Conservation (phyloP, 1,140 invertebrate species). For the Coelopa frigida region DNA sequence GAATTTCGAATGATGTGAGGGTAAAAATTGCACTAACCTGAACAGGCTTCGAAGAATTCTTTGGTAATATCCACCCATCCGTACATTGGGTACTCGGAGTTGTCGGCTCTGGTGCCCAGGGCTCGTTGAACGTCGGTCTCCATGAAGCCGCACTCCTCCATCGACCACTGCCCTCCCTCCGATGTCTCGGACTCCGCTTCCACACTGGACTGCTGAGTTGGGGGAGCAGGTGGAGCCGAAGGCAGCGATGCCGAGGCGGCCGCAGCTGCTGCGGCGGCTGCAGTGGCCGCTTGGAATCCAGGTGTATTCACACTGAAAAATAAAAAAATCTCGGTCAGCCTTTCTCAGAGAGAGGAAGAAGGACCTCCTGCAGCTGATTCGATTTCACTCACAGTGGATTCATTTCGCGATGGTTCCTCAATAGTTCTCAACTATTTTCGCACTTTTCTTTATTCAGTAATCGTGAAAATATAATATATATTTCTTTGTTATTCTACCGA, state of each 20-base stretch:
- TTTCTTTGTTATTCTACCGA: neutral
- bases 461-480: neutral
- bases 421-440: neutral
- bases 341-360: neutral
- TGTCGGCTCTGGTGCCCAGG: conserved; percentile 16
- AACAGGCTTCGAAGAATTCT: conserved; percentile 62
- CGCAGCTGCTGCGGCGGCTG: conserved; percentile 17
- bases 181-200: conserved; percentile 16
- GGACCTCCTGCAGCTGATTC: too few relatives aligned
- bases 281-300: conserved; percentile 17
- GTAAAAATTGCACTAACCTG: conserved; percentile 52
- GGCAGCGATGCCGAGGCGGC: conserved; percentile 2
- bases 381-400: neutral
- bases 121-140: conserved; percentile 31
- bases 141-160: conserved; percentile 26
- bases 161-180: conserved; percentile 21
- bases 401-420: neutral
- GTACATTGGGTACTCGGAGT: conserved; percentile 33
- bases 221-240: conserved; percentile 5
- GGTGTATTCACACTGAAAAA: conserved; percentile 10
- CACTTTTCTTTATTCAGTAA: neutral
- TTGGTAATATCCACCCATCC: conserved; percentile 66
- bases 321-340: neutral
- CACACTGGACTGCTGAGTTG: neutral
- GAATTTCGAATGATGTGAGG: neutral